Evolutionary conservation across 2,113 vertebrate species (phyloP).

Genomic region (Microcebus griseorufus): DNA sequence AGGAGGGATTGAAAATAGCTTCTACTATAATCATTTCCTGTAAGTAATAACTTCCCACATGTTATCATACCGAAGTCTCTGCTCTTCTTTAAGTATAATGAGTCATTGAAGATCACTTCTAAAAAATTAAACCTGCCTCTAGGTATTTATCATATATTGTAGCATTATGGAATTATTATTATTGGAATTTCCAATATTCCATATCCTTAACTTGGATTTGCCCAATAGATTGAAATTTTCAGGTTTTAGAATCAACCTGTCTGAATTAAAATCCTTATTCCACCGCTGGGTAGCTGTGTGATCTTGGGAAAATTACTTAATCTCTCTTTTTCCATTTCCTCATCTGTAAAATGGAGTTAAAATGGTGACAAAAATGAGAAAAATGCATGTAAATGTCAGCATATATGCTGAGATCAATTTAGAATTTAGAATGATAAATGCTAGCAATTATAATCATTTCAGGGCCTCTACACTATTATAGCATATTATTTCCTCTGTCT

Average conservation of each 20-base stretch:
- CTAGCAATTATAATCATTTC: not conserved
- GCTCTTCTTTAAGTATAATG: not conserved
- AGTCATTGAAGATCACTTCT: not conserved
- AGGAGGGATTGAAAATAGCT: not conserved
- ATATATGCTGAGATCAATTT: not conserved
- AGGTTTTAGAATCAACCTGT: not conserved
- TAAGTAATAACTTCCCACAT: not conserved
- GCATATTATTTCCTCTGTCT: not conserved
- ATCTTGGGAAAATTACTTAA: not conserved
- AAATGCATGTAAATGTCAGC: not conserved
- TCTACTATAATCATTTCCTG: not conserved
- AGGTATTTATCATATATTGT: not conserved
- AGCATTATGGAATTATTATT: not conserved
- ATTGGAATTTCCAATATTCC: conserved; percentile 31
- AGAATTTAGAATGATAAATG: not conserved
- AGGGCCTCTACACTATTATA: not conserved
- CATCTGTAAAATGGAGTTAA: not conserved
- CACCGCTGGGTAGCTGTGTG: not conserved
- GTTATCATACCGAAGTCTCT: not conserved
- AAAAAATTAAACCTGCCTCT: not conserved
- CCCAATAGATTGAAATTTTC: not conserved
- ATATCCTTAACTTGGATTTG: conserved; percentile 6
- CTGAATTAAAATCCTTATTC: not conserved
- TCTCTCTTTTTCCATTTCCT: conserved; percentile 9
- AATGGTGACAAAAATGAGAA: conserved; percentile 1